phyloP scores from a whole-genome alignment of 2,888 invertebrate genomes.

The Macaria notata region DNA sequence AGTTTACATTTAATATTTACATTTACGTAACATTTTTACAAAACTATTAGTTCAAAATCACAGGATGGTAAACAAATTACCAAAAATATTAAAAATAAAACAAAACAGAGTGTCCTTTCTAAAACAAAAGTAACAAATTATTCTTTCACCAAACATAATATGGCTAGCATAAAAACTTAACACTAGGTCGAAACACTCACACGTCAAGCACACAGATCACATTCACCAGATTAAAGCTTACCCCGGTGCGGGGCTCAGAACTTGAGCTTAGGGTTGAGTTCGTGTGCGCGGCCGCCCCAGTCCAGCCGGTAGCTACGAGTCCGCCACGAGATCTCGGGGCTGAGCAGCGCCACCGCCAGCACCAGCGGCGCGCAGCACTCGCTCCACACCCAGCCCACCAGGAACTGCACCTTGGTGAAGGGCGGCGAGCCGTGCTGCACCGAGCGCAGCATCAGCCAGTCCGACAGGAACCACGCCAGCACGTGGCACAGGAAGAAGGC shows the following conservation, averaged over 20 bases:
- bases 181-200: constrained; percentile 49
- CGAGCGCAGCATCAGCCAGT: constrained; percentile 94
- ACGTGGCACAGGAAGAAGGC: constrained; percentile 96
- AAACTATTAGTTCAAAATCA: constrained; percentile 33
- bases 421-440: constrained; percentile 96
- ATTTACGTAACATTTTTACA: constrained; percentile 27
- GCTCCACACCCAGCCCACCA: constrained; percentile 96
- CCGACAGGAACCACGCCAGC: constrained; percentile 96
- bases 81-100: constrained; percentile 41
- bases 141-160: constrained; percentile 36
- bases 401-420: constrained; percentile 96
- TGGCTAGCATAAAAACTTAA: constrained; percentile 65
- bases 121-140: constrained; percentile 72
- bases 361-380: constrained; percentile 95
- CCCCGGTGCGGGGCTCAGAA: constrained; percentile 69
- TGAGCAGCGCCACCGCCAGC: constrained; percentile 92
- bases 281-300: constrained; percentile 98
- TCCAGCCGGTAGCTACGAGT: constrained; percentile 94
- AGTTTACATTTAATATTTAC: constrained; percentile 24
- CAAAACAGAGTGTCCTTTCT: constrained; percentile 69
- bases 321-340: constrained; percentile 96
- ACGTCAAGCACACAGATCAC: constrained; percentile 45
- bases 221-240: constrained; percentile 74
- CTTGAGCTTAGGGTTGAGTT: constrained; percentile 89
- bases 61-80: constrained; percentile 38